phyloP scores from a whole-genome alignment of 2,888 invertebrate genomes.

The Troides helena region DNA sequence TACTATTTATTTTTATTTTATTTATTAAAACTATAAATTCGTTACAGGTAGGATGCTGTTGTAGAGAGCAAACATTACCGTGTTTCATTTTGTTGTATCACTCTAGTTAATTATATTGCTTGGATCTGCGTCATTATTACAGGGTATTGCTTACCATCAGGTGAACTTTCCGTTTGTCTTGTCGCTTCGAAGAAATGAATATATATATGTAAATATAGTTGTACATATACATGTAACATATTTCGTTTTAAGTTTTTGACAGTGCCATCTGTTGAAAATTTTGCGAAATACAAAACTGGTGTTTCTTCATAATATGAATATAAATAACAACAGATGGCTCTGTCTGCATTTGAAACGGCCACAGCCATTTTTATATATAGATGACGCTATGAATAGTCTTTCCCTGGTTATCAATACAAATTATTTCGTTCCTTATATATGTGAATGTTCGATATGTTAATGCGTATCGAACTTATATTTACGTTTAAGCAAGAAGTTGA shows the following conservation, averaged over 20 bases:
- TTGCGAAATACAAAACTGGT: constrained; percentile 21
- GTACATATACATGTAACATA: not conserved
- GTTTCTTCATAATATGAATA: not conserved
- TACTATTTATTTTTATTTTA: too few relatives aligned
- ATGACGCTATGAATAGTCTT: constrained; percentile 34
- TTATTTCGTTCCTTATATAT: not conserved
- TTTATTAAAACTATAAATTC: too few relatives aligned
- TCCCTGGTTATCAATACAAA: not conserved
- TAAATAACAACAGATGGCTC: constrained; percentile 24
- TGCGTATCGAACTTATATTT: not conserved
- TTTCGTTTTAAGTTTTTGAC: constrained; percentile 10
- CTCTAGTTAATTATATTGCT: too few relatives aligned
- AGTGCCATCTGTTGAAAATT: constrained; percentile 49
- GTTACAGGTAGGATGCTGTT: too few relatives aligned
- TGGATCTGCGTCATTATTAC: too few relatives aligned
- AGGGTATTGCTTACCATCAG: too few relatives aligned
- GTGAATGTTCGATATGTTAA: not conserved
- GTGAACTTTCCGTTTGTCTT: too few relatives aligned
- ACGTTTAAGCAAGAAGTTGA: not conserved
- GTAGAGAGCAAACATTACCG: too few relatives aligned
- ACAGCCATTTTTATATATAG: constrained; percentile 27
- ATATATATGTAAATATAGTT: too few relatives aligned
- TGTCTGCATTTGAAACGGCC: not conserved
- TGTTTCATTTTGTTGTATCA: too few relatives aligned
- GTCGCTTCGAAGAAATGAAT: too few relatives aligned